Evolutionary conservation across 53 echinoderm and acorn worm genomes (phyloP).

Genomic region (Antedon mediterranea): DNA sequence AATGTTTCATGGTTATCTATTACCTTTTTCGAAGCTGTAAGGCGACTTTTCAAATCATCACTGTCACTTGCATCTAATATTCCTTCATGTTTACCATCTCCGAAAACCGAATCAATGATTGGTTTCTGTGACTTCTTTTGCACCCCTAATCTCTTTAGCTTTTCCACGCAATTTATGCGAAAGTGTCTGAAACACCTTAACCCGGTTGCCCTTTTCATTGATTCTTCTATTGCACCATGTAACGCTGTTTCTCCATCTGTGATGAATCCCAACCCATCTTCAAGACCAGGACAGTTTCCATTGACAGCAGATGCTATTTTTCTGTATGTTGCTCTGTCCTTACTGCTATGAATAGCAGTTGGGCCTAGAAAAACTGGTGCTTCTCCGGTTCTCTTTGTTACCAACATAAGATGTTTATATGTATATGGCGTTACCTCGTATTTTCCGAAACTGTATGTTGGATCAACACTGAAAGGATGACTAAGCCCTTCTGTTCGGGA

Average conservation of each 20-base stretch:
- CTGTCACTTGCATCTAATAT: no score
- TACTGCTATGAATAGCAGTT: constrained; percentile 19
- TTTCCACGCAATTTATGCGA: constrained; percentile 7
- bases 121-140: no score
- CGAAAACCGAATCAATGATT: no score
- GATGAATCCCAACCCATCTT: constrained; percentile 7
- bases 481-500: not conserved
- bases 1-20: no score
- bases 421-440: constrained; percentile 21
- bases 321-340: not conserved
- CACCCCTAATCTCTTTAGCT: not conserved
- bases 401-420: constrained; percentile 5
- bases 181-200: constrained; percentile 18
- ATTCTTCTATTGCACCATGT: constrained; percentile 2
- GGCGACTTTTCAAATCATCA: no score
- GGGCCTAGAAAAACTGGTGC: constrained; percentile 11
- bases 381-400: not conserved
- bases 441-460: constrained; percentile 14
- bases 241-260: constrained; percentile 21
- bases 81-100: no score
- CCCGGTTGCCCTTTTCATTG: not conserved
- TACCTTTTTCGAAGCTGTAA: no score
- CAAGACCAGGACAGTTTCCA: not conserved
- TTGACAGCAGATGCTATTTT: constrained; percentile 7
- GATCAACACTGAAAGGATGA: constrained; percentile 17